Conservation (phyloP, 1,140 invertebrate genomes). For the Agraylea sexmaculata region DNA sequence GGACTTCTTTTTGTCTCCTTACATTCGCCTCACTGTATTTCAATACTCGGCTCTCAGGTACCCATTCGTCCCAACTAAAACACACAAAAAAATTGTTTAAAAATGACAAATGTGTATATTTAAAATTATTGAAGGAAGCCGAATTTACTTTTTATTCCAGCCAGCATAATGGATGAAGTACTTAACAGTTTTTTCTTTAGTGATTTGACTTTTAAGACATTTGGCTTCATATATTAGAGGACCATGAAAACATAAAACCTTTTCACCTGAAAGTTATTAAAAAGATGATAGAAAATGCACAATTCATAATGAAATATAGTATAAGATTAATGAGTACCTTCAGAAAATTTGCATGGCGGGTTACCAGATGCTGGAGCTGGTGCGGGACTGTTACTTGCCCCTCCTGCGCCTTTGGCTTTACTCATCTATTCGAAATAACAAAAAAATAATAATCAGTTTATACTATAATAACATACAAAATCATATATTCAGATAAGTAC, state of each 20-base stretch:
- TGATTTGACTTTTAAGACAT: conserved; percentile 72
- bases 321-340: too few species aligned
- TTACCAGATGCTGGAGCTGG: too few species aligned
- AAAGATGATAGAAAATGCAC: too few species aligned
- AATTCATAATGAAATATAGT: conserved; percentile 1
- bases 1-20: conserved; percentile 79
- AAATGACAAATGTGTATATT: conserved; percentile 1
- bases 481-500: too few species aligned
- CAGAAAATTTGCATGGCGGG: too few species aligned
- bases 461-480: too few species aligned
- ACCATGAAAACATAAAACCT: conserved; percentile 92
- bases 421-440: too few species aligned
- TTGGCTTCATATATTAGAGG: conserved; percentile 93
- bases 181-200: conserved; percentile 74
- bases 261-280: conserved; percentile 77
- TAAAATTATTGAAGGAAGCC: conserved; percentile 2
- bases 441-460: too few species aligned
- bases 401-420: too few species aligned
- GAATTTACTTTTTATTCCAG: conserved; percentile 91
- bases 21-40: conserved; percentile 89
- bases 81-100: conserved; percentile 14
- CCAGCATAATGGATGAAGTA: conserved; percentile 96
- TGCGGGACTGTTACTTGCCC: too few species aligned
- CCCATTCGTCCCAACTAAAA: conserved; percentile 96
- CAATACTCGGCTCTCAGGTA: conserved; percentile 82